These are phyloP conservation scores for Eupithecia abbreviata DNA, from an alignment of 2,888 invertebrate species.

Conservation along the genomic window DNA sequence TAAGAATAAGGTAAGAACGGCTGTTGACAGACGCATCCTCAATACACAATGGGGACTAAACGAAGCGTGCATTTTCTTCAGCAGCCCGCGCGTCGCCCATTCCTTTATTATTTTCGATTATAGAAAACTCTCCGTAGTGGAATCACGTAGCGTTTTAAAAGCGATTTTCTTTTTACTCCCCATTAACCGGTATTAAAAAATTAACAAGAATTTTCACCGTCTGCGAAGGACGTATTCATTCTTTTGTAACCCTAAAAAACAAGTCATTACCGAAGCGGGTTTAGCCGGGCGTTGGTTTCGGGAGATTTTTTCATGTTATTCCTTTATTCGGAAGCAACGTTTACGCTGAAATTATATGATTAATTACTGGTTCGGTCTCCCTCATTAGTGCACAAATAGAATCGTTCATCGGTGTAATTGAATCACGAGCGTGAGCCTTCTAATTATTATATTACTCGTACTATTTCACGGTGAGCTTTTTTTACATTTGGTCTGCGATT, in stretches of 20 bases:
- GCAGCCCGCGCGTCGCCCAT: conserved; percentile 30
- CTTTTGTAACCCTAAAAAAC: conserved; percentile 83
- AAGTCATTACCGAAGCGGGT: conserved; percentile 82
- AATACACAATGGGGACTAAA: conserved; percentile 53
- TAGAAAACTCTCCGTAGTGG: conserved; percentile 47
- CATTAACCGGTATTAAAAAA: conserved; percentile 78
- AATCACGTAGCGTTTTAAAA: conserved; percentile 58
- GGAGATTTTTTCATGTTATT: conserved; percentile 75
- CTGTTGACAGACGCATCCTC: conserved; percentile 61
- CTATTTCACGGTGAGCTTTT: conserved; percentile 51
- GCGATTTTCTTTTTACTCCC: conserved; percentile 61
- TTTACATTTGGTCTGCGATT: conserved; percentile 28
- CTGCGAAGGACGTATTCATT: conserved; percentile 80
- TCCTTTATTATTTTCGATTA: conserved; percentile 27
- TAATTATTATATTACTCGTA: conserved; percentile 73
- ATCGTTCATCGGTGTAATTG: conserved; percentile 80
- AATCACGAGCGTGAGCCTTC: conserved; percentile 71
- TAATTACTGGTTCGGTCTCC: conserved; percentile 78
- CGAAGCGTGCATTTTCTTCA: conserved; percentile 44
- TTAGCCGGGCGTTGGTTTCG: conserved; percentile 76
- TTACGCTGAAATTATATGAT: conserved; percentile 82
- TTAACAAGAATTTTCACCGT: conserved; percentile 75
- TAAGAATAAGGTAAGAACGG: conserved; percentile 19
- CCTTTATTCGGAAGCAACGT: conserved; percentile 78
- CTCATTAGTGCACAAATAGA: conserved; percentile 82